These are phyloP conservation scores for Rhizoglyphus robini DNA, from an alignment of 1,140 invertebrate species.

Conservation along the genomic window DNA sequence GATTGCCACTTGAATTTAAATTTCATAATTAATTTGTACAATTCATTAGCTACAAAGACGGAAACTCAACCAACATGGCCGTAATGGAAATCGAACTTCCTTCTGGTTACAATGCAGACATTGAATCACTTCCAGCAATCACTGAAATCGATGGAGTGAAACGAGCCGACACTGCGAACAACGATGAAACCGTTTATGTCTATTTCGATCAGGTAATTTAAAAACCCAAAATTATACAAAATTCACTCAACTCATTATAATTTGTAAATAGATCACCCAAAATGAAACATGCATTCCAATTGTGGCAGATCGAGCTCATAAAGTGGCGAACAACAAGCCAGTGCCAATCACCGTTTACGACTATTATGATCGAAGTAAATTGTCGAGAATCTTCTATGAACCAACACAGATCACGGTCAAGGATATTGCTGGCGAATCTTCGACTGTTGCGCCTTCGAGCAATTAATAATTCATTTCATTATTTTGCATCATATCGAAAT, in stretches of 20 bases:
- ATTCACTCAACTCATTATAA: too few species aligned
- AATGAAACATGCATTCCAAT: constrained; percentile 66
- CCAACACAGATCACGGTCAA: constrained; percentile 43
- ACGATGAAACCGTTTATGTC: constrained; percentile 59
- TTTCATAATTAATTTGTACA: not conserved
- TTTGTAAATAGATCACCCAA: constrained; percentile 44
- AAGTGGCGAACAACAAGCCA: constrained; percentile 68
- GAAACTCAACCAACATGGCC: constrained; percentile 54
- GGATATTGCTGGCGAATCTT: not conserved
- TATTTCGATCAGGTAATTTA: constrained; percentile 54
- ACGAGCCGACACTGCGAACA: constrained; percentile 58
- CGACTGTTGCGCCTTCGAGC: too few species aligned
- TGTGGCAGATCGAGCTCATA: constrained; percentile 64
- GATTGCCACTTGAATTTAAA: too few species aligned
- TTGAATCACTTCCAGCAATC: constrained; percentile 56
- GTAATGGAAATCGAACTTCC: constrained; percentile 73
- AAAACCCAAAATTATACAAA: not conserved
- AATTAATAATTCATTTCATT: too few species aligned
- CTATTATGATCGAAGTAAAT: constrained; percentile 71
- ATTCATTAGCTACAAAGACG: constrained; percentile 19
- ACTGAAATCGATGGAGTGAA: constrained; percentile 53
- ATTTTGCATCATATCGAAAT: too few species aligned
- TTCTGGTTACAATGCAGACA: constrained; percentile 67
- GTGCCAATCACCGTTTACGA: constrained; percentile 73
- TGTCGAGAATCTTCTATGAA: constrained; percentile 60